Evolutionary conservation across 2,888 invertebrate species (phyloP).

Genomic region (Teleiodes luculella): DNA sequence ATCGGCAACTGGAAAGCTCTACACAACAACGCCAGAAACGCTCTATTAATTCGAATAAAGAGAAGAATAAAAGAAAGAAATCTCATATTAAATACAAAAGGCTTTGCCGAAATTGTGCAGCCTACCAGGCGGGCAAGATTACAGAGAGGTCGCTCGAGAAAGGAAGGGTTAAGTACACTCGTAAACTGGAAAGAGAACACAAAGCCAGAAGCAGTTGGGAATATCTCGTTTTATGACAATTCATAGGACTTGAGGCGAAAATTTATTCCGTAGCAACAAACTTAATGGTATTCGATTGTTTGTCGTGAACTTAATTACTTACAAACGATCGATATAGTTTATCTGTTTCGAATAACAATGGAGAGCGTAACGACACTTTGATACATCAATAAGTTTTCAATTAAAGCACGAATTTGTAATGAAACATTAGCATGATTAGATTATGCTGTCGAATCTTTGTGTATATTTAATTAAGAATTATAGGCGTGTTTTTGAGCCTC

Average conservation of each 20-base stretch:
- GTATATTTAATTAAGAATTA: too few species aligned
- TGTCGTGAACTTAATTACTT: slow-evolving; percentile 9
- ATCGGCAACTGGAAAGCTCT: too few species aligned
- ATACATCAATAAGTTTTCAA: too few species aligned
- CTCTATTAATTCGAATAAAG: too few species aligned
- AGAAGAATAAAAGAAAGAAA: too few species aligned
- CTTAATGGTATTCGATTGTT: slow-evolving; percentile 3
- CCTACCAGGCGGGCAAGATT: slow-evolving; percentile 14
- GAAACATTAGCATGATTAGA: too few species aligned
- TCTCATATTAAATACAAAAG: too few species aligned
- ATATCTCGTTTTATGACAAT: slow-evolving; percentile 40
- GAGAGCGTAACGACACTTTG: not conserved
- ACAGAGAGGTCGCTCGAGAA: slow-evolving; percentile 43
- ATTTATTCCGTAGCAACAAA: slow-evolving; percentile 30
- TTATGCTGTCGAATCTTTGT: too few species aligned
- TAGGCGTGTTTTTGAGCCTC: too few species aligned
- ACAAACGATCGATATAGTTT: slow-evolving; percentile 5
- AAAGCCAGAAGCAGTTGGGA: slow-evolving; percentile 31
- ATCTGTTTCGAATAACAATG: not conserved
- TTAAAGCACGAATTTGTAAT: too few species aligned
- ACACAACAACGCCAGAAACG: too few species aligned
- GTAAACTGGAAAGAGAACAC: slow-evolving; percentile 52
- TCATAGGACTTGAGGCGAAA: slow-evolving; percentile 38
- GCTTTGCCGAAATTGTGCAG: not conserved
- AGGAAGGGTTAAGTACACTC: slow-evolving; percentile 49